phyloP scores from a whole-genome alignment of 2,888 invertebrate genomes.

The Cataglyphis cursor region DNA sequence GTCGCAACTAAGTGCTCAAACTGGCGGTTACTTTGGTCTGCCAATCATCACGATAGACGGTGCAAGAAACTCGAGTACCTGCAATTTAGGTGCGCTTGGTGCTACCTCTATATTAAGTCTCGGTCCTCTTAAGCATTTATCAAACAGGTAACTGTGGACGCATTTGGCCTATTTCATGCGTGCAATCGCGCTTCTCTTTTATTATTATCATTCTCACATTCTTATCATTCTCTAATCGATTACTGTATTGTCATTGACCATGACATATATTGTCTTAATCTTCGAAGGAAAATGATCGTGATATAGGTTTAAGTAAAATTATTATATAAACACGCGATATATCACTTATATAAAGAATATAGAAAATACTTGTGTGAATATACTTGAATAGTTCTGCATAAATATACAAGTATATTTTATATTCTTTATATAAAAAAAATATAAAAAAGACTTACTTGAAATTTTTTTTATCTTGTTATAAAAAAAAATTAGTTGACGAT shows the following conservation, averaged over 20 bases:
- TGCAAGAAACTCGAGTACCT: slow-evolving; percentile 88
- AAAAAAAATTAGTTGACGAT: neutral
- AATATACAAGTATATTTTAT: slow-evolving; percentile 6
- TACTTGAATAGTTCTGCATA: neutral
- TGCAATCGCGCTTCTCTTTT: slow-evolving; percentile 40
- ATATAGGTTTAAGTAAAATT: slow-evolving; percentile 43
- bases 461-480: neutral
- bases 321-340: neutral
- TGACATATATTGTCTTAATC: slow-evolving; percentile 35
- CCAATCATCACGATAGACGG: slow-evolving; percentile 91
- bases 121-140: slow-evolving; percentile 90
- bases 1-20: slow-evolving; percentile 89
- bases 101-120: slow-evolving; percentile 91
- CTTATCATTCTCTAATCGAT: slow-evolving; percentile 15
- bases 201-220: slow-evolving; percentile 15
- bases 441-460: slow-evolving; percentile 1
- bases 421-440: slow-evolving; percentile 26
- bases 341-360: slow-evolving; percentile 9
- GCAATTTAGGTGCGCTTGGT: slow-evolving; percentile 90
- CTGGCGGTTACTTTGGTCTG: slow-evolving; percentile 90
- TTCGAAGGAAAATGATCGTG: slow-evolving; percentile 3
- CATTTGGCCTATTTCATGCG: slow-evolving; percentile 55
- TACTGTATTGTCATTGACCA: slow-evolving; percentile 47
- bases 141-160: slow-evolving; percentile 83
- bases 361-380: neutral